phyloP scores from a whole-genome alignment of 2,888 invertebrate genomes.

The Cheilosia urbana region DNA sequence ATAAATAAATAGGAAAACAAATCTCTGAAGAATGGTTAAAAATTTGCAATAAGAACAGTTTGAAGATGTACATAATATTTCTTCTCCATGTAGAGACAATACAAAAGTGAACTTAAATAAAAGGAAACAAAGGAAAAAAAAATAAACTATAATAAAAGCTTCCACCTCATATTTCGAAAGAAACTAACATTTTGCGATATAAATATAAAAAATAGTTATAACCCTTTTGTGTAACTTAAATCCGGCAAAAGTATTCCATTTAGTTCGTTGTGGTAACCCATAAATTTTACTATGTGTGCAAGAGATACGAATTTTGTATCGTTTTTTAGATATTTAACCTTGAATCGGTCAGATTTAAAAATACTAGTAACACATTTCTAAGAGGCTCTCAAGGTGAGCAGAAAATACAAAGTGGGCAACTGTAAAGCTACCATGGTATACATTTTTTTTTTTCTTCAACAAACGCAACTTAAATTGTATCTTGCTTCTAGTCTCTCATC shows the following conservation, averaged over 20 bases:
- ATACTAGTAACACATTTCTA: slow-evolving; percentile 47
- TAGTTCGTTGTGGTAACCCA: slow-evolving; percentile 24
- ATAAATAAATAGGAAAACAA: slow-evolving; percentile 72
- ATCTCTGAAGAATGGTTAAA: slow-evolving; percentile 25
- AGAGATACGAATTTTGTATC: slow-evolving; percentile 9
- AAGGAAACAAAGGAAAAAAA: background rate
- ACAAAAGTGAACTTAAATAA: slow-evolving; percentile 18
- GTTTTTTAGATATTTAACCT: slow-evolving; percentile 50
- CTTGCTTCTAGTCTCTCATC: slow-evolving; percentile 7
- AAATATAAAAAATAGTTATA: slow-evolving; percentile 39
- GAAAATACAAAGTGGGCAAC: slow-evolving; percentile 1
- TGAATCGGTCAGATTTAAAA: slow-evolving; percentile 57
- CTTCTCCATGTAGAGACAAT: background rate
- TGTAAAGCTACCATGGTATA: slow-evolving; percentile 12
- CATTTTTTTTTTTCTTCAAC: slow-evolving; percentile 40
- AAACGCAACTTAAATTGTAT: slow-evolving; percentile 31
- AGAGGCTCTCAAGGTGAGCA: slow-evolving; percentile 65
- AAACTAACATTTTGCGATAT: slow-evolving; percentile 21
- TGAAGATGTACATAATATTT: slow-evolving; percentile 50
- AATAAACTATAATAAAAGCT: slow-evolving; percentile 7
- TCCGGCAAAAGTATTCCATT: slow-evolving; percentile 68
- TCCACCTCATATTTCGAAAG: slow-evolving; percentile 45
- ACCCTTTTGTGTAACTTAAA: slow-evolving; percentile 62
- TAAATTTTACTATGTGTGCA: slow-evolving; percentile 6
- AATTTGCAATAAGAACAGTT: slow-evolving; percentile 71